Evolutionary conservation across 2,113 vertebrate genomes (phyloP), one percentile per base, ranked within the genome.

Genomic region (Scomber japonicus): DNA sequence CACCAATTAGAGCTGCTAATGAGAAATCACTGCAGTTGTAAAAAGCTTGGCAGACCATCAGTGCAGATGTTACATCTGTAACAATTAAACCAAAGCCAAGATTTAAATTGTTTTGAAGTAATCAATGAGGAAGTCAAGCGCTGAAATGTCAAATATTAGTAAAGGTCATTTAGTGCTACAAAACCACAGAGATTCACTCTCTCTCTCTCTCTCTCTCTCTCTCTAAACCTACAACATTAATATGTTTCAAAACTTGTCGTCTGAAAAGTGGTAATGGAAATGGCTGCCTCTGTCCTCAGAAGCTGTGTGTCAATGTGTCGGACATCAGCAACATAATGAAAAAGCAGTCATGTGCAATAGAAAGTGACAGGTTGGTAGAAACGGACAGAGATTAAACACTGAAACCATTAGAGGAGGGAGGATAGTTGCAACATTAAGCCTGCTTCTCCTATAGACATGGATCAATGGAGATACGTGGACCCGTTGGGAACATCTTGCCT

Each of bases 261-360:
- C 19, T 55, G 44, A 44, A 45, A 3, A 75, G 60, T 6, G 15
- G 17, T 51, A 48, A 81, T 13, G 24, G 45, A 64, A n/a, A 67
- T 56, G 49, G n/a, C 50, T 50, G 72, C 50, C 35, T 76, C 21
- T 62, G 45, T 84, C 78, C 44, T 82, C 61, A 53, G 40, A 68
- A 67, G 70, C 67, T 2, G 45, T 45, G 71, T 74, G 19, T 79
- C 67, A 50, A 68, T 63, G 81, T 72, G 69, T 74, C 27, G 5
- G 68, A 82, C 72, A 81, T 69, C 31, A 17, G 31, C 35, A 66
- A 71, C 62, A 77, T 83, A 82, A 89, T 87, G 75, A 81, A 86
- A 84, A 89, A 40, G 62, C 81, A 71, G 73, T 44, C 73, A 15
- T 62, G 84, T 83, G 80, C 76, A 65, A 68, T 35, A 24, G 63